phyloP scores from a whole-genome alignment of 2,888 invertebrate species.

The Mayetiola destructor region DNA sequence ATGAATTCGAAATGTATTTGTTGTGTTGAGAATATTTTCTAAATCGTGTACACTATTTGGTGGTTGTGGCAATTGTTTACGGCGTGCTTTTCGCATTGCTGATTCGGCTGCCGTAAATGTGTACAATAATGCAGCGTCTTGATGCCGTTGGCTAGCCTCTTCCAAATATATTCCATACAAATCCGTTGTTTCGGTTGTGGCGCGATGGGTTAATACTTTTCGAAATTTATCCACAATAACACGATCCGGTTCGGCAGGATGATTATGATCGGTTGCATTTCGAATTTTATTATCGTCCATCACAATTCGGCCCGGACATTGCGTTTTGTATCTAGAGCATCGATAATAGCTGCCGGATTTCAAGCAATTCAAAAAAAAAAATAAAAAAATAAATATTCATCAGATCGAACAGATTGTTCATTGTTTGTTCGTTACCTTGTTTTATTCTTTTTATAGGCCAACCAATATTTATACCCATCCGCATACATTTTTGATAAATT shows the following conservation, averaged over 20 bases:
- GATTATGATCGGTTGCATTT: constrained; percentile 22
- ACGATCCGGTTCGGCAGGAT: constrained; percentile 22
- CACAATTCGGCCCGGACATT: constrained; percentile 22
- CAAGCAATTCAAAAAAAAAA: neutral
- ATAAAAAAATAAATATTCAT: neutral
- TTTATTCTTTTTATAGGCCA: constrained; percentile 22
- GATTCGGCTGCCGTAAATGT: constrained; percentile 23
- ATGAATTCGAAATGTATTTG: constrained; percentile 22
- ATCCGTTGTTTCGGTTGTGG: constrained; percentile 21
- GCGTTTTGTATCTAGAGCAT: constrained; percentile 22
- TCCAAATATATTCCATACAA: constrained; percentile 24
- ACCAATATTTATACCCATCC: constrained; percentile 25
- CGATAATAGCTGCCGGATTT: constrained; percentile 22
- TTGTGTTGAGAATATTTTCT: constrained; percentile 21
- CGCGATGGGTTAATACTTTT: constrained; percentile 23
- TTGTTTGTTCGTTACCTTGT: too few relatives aligned
- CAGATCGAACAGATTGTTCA: neutral
- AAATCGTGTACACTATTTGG: constrained; percentile 22
- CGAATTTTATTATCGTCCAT: constrained; percentile 22
- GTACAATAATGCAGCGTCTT: constrained; percentile 24
- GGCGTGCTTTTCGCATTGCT: constrained; percentile 25
- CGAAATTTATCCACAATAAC: constrained; percentile 23
- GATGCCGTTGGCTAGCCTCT: constrained; percentile 23
- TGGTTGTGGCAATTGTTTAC: constrained; percentile 22
- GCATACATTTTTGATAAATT: constrained; percentile 23